Evolutionary conservation across 2,797 vertebrate genomes (phyloP), one percentile per base, ranked within the genome.

Genomic region (Parambassis ranga): DNA sequence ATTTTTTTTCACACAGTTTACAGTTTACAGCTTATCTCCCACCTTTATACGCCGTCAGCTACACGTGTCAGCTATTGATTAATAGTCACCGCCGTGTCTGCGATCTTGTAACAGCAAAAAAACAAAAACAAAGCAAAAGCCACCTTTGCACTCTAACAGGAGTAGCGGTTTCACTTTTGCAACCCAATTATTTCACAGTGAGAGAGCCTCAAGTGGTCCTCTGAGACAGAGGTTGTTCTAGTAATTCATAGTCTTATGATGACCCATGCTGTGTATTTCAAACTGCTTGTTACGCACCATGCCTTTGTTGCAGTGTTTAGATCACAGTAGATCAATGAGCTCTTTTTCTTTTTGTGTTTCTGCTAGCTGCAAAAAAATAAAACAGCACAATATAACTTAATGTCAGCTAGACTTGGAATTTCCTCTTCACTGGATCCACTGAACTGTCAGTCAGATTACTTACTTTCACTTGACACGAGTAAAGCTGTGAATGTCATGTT

Each of bases 111-210:
- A 63, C 59, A 62, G 74, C 69, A 78, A 77, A n/a, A n/a, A n/a
- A n/a, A n/a, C n/a, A n/a, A n/a, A n/a, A 77, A 89, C 75, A 85
- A 77, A 84, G 70, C 76, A 74, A 88, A 79, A 65, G 73, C 75
- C 80, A 77, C 64, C 62, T 73, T 81, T 79, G 72, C 77, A 77
- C 81, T 87, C 65, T 63, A 72, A 89, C 80, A 76, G 75, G 38
- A 78, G 83, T 42, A 77, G 79, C 75, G 64, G 59, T 71, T 81
- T 81, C 82, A 73, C 81, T 71, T 72, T 88, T 80, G 87, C 82
- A 84, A 83, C 80, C 89, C 89, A 90, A 91, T 92, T 92, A 92
- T 91, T 92, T 89, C 81, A 82, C 87, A 79, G 75, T 66, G 80
- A 89, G 84, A 65, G 82, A 70, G 79, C 74, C 69, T 90, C 75